Percentiles rank a stretch among this genome's conserved stretches.
Evolutionary conservation across 1,140 invertebrate genomes (phyloP).

Genomic region (Magallana ariakensis): DNA sequence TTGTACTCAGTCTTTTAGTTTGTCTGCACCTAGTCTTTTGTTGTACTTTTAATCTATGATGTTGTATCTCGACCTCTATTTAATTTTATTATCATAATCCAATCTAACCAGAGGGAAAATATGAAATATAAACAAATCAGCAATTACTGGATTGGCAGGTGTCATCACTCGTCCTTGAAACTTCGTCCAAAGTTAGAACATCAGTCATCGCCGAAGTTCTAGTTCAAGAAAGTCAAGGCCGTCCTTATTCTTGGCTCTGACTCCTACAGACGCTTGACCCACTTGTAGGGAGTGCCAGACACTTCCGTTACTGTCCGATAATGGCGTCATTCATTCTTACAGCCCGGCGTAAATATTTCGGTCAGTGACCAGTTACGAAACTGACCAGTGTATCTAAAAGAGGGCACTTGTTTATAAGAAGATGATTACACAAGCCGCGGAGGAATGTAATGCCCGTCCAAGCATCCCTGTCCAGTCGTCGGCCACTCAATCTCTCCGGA

Average conservation of each 20-base stretch:
- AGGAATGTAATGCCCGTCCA: not conserved
- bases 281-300: slow-evolving; percentile 8
- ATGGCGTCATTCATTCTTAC: slow-evolving; percentile 30
- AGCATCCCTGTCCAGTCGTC: not conserved
- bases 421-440: slow-evolving; percentile 7
- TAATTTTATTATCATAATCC: no score
- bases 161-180: not conserved
- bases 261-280: slow-evolving; percentile 3
- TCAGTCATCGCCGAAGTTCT: not conserved
- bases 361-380: slow-evolving; percentile 37
- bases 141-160: no score
- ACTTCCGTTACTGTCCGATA: slow-evolving; percentile 1
- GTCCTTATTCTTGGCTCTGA: not conserved
- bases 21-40: no score
- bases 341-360: slow-evolving; percentile 4
- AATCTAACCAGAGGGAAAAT: no score
- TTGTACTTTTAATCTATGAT: no score
- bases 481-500: not conserved
- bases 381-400: slow-evolving; percentile 36
- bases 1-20: no score
- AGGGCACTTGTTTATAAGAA: slow-evolving; percentile 24
- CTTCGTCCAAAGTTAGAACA: not conserved
- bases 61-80: no score
- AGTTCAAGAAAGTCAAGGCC: not conserved
- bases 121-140: no score